Evolutionary conservation across 2,113 vertebrate species (phyloP), one percentile per base, ranked within the genome.

Genomic region (Tylochromis polylepis): DNA sequence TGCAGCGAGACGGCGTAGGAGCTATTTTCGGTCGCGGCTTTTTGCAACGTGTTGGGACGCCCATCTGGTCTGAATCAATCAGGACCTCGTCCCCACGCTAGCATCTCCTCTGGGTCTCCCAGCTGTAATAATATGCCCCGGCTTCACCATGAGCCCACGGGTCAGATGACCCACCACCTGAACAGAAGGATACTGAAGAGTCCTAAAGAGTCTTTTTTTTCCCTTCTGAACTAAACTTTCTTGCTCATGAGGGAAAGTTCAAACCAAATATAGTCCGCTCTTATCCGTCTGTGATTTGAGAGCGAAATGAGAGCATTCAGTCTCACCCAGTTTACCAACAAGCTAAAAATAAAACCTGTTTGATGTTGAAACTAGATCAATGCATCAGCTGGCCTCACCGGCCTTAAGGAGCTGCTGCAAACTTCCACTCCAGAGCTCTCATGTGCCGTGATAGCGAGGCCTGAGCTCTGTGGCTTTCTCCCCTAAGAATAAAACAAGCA

Each of bases 51-150:
- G 97, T 96, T 60, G 82, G 96, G 97, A 96, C 95, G 93, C 96
- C 97, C 98, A 97, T 98, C 97, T 98, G 97, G 97, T 97, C 97
- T 97, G 97, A 97, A 97, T 98, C 97, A 97, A 96, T 97, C 97
- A 97, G 96, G 46, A 83, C 94, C 95, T 96, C 95, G 97, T 97
- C 97, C 96, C 84, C 29, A 94, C 94, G 94, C 96, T 60, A 46
- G 85, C 58, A 24, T 82, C 88, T 86, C 90, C 79, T 55, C 94
- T 92, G 95, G 95, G 94, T 95, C 96, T 94, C 95, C 96, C 97
- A 97, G 98, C 98, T 98, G 97, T 96, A 96, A 98, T 96, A 98
- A 98, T 96, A 98, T 95, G 95, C 96, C 94, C 94, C 91, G 90
- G 94, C 95, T 96, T 95, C 94, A 93, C 94, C 86, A 38, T 93